These are phyloP conservation scores for Bubalus kerabau DNA, from an alignment of 2,113 vertebrate genomes.

Conservation along the genomic window DNA sequence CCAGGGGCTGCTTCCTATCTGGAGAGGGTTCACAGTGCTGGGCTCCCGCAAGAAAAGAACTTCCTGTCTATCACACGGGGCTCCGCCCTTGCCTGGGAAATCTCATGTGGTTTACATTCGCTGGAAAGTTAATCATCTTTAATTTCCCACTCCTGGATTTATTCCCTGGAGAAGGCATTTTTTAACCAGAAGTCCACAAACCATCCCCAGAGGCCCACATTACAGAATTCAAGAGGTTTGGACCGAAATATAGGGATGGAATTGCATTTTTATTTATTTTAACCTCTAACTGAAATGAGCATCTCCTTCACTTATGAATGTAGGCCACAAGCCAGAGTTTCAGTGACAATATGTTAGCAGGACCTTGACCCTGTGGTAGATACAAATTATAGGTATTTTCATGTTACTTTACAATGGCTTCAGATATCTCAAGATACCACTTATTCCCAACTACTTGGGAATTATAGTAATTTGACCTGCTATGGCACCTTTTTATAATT, in stretches of 20 bases:
- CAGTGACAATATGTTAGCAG: background rate
- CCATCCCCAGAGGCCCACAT: background rate
- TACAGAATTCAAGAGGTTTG: background rate
- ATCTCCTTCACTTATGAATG: background rate
- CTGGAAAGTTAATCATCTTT: background rate
- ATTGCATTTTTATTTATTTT: background rate
- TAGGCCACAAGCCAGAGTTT: background rate
- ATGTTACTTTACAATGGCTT: background rate
- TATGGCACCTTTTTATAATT: background rate
- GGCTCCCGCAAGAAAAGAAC: background rate
- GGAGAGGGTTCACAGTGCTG: background rate
- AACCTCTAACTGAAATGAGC: background rate
- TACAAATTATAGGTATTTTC: background rate
- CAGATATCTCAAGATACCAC: background rate
- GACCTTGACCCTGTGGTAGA: background rate
- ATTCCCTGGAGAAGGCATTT: background rate
- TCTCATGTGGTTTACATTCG: background rate
- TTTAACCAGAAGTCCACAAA: background rate
- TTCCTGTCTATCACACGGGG: rapidly evolving
- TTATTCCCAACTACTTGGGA: background rate
- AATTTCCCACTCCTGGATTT: background rate
- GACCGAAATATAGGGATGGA: background rate
- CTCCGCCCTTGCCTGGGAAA: background rate
- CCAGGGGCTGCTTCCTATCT: rapidly evolving
- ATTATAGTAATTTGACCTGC: background rate